These are phyloP conservation scores for Elachura formosa DNA, from an alignment of 2,113 vertebrate species.

Conservation along the genomic window DNA sequence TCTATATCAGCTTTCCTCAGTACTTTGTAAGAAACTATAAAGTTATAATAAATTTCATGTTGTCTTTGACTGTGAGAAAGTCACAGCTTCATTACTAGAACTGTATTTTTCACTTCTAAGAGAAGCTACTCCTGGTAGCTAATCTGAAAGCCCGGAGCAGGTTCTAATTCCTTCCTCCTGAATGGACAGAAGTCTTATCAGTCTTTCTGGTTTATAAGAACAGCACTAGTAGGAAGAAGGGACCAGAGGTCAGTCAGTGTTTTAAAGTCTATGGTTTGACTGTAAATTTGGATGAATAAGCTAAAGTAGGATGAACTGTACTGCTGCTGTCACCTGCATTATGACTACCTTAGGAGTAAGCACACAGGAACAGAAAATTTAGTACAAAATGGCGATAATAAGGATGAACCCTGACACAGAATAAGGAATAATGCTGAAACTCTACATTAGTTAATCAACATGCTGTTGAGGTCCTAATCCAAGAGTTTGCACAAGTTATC, in stretches of 20 bases:
- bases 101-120: background rate
- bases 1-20: background rate
- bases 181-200: background rate
- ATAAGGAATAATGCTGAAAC: background rate
- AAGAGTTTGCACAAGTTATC: background rate
- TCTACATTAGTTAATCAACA: background rate
- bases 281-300: background rate
- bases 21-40: background rate
- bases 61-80: background rate
- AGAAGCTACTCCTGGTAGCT: background rate
- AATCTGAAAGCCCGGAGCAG: background rate
- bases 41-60: background rate
- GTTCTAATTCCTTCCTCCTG: background rate
- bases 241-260: background rate
- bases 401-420: background rate
- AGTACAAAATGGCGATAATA: background rate
- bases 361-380: background rate
- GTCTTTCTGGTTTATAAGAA: background rate
- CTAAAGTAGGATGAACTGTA: background rate
- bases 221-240: background rate
- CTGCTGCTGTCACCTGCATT: background rate
- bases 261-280: background rate
- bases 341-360: background rate
- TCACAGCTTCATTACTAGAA: background rate
- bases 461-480: background rate